Evolutionary conservation across 2,797 vertebrate genomes (phyloP).

Genomic region (Parauchenoglanis punctatus): DNA sequence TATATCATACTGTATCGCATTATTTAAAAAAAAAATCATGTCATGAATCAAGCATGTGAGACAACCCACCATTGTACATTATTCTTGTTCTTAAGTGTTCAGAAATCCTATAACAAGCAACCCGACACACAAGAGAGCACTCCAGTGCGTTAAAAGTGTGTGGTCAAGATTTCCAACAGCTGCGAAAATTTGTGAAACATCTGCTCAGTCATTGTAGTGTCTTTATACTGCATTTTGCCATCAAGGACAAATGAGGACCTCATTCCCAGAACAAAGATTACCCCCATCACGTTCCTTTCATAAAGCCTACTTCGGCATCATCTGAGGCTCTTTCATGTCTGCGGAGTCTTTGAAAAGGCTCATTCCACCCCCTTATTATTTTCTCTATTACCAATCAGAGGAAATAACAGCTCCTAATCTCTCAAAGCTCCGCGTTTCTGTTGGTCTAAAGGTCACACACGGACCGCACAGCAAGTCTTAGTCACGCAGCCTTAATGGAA

Average conservation of each 20-base stretch:
- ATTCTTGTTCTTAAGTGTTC: neutral
- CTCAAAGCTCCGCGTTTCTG: slow-evolving; percentile 5
- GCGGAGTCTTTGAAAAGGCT: slow-evolving; percentile 68
- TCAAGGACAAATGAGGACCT: slow-evolving; percentile 54
- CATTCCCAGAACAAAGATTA: slow-evolving; percentile 59
- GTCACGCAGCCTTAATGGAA: slow-evolving; percentile 7
- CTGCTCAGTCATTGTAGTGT: slow-evolving; percentile 37
- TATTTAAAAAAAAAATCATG: neutral
- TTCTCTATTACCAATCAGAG: slow-evolving; percentile 74
- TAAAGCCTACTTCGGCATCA: slow-evolving; percentile 60
- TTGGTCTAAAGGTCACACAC: slow-evolving; percentile 25
- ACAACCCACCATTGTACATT: neutral
- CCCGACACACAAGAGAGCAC: neutral
- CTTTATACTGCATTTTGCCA: slow-evolving; percentile 57
- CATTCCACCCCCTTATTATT: slow-evolving; percentile 61
- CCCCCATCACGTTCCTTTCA: slow-evolving; percentile 49
- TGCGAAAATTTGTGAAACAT: slow-evolving; percentile 49
- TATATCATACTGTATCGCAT: neutral
- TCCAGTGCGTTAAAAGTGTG: slow-evolving; percentile 28
- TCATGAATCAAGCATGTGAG: neutral
- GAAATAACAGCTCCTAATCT: slow-evolving; percentile 68
- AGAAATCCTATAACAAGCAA: neutral
- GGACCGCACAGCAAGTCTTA: slow-evolving; percentile 16
- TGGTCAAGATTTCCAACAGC: slow-evolving; percentile 32
- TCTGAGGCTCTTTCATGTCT: slow-evolving; percentile 64